Evolutionary conservation across 2,888 invertebrate genomes (phyloP).

Genomic region (Drosophila bunnanda): DNA sequence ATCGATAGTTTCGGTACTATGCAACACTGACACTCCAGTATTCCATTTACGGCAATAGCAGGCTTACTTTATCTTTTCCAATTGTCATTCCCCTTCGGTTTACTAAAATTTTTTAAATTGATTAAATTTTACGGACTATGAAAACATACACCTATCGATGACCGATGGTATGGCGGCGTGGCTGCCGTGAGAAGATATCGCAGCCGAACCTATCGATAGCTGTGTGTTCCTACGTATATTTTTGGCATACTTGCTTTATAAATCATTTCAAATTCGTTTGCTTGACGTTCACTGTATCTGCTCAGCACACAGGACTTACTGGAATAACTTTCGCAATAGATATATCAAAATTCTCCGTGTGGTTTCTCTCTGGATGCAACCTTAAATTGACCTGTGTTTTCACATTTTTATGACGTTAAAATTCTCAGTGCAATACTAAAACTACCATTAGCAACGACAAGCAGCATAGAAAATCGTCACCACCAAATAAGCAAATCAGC

Average conservation of each 20-base stretch:
- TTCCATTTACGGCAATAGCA: background rate
- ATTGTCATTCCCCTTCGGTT: no score
- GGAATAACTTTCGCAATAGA: slow-evolving; percentile 72
- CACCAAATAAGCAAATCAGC: slow-evolving; percentile 3
- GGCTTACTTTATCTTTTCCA: background rate
- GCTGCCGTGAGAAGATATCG: slow-evolving; percentile 10
- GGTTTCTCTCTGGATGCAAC: slow-evolving; percentile 58
- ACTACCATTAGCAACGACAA: slow-evolving; percentile 14
- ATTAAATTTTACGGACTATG: background rate
- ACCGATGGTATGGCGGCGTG: slow-evolving; percentile 3
- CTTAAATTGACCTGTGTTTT: slow-evolving; percentile 63
- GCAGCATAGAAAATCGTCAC: slow-evolving; percentile 2
- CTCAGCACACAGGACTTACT: slow-evolving; percentile 58
- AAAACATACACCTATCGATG: slow-evolving; percentile 7
- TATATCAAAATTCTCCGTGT: slow-evolving; percentile 69
- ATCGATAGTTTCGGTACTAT: background rate
- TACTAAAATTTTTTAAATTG: background rate
- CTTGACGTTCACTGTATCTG: slow-evolving; percentile 68
- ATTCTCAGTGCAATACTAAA: slow-evolving; percentile 69
- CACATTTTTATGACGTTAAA: slow-evolving; percentile 60
- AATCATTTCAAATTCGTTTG: slow-evolving; percentile 74
- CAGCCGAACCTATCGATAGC: slow-evolving; percentile 6
- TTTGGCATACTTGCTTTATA: slow-evolving; percentile 53
- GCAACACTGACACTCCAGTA: background rate
- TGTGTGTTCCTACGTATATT: slow-evolving; percentile 31